Evolutionary conservation across 2,797 vertebrate species (phyloP), one percentile per base, ranked within the genome.

Genomic region (Lycodopsis pacificus): DNA sequence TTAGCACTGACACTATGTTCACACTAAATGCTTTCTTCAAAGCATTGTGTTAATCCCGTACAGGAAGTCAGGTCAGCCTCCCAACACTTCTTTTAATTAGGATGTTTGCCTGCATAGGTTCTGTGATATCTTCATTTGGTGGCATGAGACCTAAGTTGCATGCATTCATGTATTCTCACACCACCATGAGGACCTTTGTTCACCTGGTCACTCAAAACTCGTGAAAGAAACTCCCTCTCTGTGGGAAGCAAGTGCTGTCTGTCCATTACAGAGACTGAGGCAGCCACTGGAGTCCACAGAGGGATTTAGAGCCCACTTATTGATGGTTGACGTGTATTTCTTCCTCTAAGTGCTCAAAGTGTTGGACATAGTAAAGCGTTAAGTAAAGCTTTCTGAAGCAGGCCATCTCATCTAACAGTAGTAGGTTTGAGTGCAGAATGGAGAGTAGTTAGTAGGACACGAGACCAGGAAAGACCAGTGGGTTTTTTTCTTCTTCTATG

Each of bases 1-100:
- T 5, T 95, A 92, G 40, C 48, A 91, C 93, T 5, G 91, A 90
- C 38, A 89, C 92, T 73, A 93, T 90, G 80, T 95, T 94, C 76
- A 93, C 91, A 0, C 61, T 94, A 83, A 91, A 92, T 2, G 88
- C 90, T 48, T 95, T 93, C 84, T 95, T 94, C 89, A 88, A 0
- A 91, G 76, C 38, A 83, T 92, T 0, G 61, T 95, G 58, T 92
- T 91, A 2, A 11, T 95, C 73, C 91, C 2, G 0, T 94, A 25
- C 82, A 93, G 56, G 76, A 86, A 22, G 83, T 73, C 84, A 92
- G 90, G 94, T 94, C 53, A 51, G 72, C 65, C 1, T 57, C 17
- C 25, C 0, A 17, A 62, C 59, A 53, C 19, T 44, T 56, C 10
- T 40, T 62, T 65, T 48, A 63, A 64, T 44, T 42, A 42, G 14